A percentile compares a stretch with the other conserved stretches of the same genome.
phyloP scores from a whole-genome alignment of 2,113 vertebrate genomes.

The Hyperopisus bebe region DNA sequence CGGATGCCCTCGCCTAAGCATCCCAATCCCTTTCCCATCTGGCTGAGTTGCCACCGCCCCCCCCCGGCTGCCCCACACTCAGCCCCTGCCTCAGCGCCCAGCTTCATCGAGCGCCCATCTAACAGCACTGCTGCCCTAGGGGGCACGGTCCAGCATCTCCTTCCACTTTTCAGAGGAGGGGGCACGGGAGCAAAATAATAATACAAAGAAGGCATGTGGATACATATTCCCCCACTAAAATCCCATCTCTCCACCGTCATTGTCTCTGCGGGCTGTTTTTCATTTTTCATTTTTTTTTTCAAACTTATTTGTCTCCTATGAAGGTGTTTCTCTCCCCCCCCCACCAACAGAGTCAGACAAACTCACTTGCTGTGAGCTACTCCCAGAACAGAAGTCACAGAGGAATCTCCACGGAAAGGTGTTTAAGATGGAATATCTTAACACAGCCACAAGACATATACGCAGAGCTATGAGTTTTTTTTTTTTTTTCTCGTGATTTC shows the following conservation, averaged over 20 bases:
- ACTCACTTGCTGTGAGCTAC: slow-evolving; percentile 33
- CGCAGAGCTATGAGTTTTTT: slow-evolving; percentile 37
- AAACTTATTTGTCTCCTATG: slow-evolving; percentile 31
- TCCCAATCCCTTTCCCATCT: neutral
- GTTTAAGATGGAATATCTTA: slow-evolving; percentile 40
- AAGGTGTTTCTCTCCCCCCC: slow-evolving; percentile 18
- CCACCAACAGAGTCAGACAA: slow-evolving; percentile 28
- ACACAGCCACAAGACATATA: slow-evolving; percentile 40
- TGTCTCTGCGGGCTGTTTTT: neutral
- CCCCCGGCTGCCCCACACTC: neutral
- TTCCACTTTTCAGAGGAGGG: slow-evolving; percentile 20
- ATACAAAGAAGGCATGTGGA: slow-evolving; percentile 16
- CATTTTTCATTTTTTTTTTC: slow-evolving; percentile 1
- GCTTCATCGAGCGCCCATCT: slow-evolving; percentile 2
- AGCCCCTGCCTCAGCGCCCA: neutral
- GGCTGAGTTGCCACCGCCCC: neutral
- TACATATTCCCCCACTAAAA: slow-evolving; percentile 30
- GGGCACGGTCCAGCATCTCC: slow-evolving; percentile 16
- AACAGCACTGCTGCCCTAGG: slow-evolving; percentile 20
- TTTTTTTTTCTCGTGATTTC: neutral
- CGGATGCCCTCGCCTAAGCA: neutral
- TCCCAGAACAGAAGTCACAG: slow-evolving; percentile 26
- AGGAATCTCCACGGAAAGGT: slow-evolving; percentile 20
- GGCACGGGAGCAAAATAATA: slow-evolving; percentile 16
- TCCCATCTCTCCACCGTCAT: neutral